Evolutionary conservation across 2,113 vertebrate species (phyloP).

Genomic region (Xiphophorus maculatus): DNA sequence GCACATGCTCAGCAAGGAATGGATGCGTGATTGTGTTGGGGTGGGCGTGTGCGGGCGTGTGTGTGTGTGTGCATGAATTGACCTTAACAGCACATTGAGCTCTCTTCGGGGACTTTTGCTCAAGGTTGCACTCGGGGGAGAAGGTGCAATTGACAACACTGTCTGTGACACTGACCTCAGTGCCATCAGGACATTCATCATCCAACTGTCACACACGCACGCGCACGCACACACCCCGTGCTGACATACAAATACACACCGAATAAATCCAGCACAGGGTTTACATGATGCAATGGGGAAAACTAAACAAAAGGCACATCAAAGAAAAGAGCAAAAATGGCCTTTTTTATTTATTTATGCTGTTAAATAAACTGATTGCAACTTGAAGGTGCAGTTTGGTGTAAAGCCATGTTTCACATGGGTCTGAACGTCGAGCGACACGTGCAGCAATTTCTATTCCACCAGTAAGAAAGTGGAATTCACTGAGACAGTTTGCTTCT

Average conservation of each 20-base stretch:
- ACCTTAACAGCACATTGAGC: constrained; percentile 73
- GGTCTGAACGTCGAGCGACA: neutral
- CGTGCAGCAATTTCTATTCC: too few relatives aligned
- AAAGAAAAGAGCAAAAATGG: neutral
- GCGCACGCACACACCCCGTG: constrained; percentile 47
- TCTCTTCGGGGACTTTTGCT: constrained; percentile 75
- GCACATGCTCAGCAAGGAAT: constrained; percentile 67
- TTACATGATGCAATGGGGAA: neutral
- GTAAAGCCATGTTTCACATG: neutral
- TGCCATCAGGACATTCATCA: constrained; percentile 78
- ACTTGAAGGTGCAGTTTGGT: neutral
- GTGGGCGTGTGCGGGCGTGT: constrained; percentile 12
- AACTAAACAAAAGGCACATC: constrained; percentile 14
- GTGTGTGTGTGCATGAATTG: constrained; percentile 26
- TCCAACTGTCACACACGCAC: constrained; percentile 66
- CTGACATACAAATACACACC: constrained; percentile 18
- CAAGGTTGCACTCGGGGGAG: constrained; percentile 71
- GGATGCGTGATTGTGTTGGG: constrained; percentile 7
- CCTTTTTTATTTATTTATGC: neutral
- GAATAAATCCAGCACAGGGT: constrained; percentile 1
- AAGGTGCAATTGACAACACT: constrained; percentile 78
- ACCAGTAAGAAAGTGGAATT: too few relatives aligned
- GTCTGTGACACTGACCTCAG: constrained; percentile 80
- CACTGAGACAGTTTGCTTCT: too few relatives aligned
- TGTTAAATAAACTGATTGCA: constrained; percentile 17